Percentiles rank a stretch among this genome's conserved stretches.
Evolutionary conservation across 2,797 vertebrate genomes (phyloP).

Genomic region (Apodemus agrarius): DNA sequence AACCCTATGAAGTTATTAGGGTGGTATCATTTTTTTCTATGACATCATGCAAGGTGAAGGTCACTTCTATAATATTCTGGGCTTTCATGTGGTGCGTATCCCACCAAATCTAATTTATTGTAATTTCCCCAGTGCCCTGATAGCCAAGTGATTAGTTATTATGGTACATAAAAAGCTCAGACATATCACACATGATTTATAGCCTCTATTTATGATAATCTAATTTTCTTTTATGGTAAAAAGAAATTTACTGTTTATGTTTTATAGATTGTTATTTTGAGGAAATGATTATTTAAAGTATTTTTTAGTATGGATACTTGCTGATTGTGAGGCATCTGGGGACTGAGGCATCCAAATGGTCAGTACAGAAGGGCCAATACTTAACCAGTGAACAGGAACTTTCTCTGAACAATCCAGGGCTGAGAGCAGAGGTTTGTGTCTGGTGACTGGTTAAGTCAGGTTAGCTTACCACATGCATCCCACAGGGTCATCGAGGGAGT

Average conservation of each 20-base stretch:
- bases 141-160: slow-evolving; percentile 80
- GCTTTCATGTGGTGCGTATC: slow-evolving; percentile 66
- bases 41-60: slow-evolving; percentile 80
- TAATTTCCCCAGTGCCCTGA: slow-evolving; percentile 74
- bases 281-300: slow-evolving; percentile 68
- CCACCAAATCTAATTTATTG: slow-evolving; percentile 77
- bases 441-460: neutral
- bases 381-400: neutral
- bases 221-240: slow-evolving; percentile 81
- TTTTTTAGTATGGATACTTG: slow-evolving; percentile 51
- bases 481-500: neutral
- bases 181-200: slow-evolving; percentile 73
- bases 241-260: slow-evolving; percentile 77
- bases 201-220: slow-evolving; percentile 76
- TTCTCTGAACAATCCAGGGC: slow-evolving; percentile 10
- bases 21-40: slow-evolving; percentile 74
- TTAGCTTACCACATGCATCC: neutral
- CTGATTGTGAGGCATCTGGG: slow-evolving; percentile 39
- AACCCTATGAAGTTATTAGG: slow-evolving; percentile 77
- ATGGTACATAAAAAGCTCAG: slow-evolving; percentile 76
- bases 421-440: neutral
- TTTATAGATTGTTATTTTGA: slow-evolving; percentile 79
- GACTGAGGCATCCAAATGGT: neutral
- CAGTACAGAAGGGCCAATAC: neutral
- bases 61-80: slow-evolving; percentile 72